Evolutionary conservation across 2,113 vertebrate genomes (phyloP), one percentile per base, ranked within the genome.

Genomic region (Delphinapterus leucas): DNA sequence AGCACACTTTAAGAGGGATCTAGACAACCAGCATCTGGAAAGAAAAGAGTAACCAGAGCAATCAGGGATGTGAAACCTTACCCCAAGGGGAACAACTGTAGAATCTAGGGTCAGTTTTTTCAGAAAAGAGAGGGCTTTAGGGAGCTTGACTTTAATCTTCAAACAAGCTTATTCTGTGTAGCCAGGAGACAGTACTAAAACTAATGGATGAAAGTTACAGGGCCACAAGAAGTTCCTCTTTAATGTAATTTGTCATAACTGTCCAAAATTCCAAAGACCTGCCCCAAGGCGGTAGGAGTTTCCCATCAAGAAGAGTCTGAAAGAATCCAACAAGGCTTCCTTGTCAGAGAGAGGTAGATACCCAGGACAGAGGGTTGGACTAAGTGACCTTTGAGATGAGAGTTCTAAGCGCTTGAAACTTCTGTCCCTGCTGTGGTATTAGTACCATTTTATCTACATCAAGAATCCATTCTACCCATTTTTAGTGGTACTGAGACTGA

Each of bases 331-430:
- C 53, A 84, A 94, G 36, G 1, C 23, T 53, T 96, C 49, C 61
- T 88, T 95, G 26, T 89, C 47, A 61, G 13, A 61, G 36, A 53
- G 23, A 63, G 36, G 3, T 33, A 60, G 12, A 84, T 33, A 53
- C 18, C 2, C 55, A 49, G n/a, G 65, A 84, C 17, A 47, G 18
- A 88, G 70, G 17, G 8, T 26, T 77, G 70, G 36, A 74, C 68
- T 65, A 84, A 47, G 44, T 88, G 15, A 63, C 79, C 13, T 95
- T 90, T 79, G 68, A 87, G 38, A 88, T 17, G n/a, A 63, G 73
- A 93, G 26, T 89, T 92, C 58, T 87, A 70, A 96, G 84, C 3
- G n/a, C 55, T 77, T 92, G 58, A 97, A 90, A 85, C 38, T 18
- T 94, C 49, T 71, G 47, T 71, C 13, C 60, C 67, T 76, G 70